A percentile compares a stretch with the other conserved stretches of the same genome.
Evolutionary conservation across 2,888 invertebrate species (phyloP).

Genomic region (Pherbina coryleti): DNA sequence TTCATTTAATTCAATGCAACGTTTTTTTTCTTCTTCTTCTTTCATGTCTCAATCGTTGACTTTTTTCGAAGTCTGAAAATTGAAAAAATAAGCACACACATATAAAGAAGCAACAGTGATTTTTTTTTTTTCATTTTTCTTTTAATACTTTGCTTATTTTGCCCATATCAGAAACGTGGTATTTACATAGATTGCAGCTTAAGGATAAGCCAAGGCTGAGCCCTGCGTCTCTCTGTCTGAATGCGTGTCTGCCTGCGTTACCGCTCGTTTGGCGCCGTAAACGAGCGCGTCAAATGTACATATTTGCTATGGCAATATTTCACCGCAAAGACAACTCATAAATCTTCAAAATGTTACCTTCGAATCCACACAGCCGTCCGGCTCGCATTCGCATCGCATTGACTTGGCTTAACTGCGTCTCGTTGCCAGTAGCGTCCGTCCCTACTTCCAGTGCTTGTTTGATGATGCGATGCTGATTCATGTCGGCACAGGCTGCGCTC

Average conservation of each 20-base stretch:
- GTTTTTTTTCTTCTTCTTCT: not conserved
- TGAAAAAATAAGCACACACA: not conserved
- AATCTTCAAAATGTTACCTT: conserved; percentile 50
- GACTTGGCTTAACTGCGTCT: not conserved
- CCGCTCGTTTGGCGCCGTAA: not conserved
- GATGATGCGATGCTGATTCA: conserved; percentile 17
- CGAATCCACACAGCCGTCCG: too few relatives aligned
- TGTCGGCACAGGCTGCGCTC: not conserved
- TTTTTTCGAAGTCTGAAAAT: not conserved
- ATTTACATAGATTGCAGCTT: conserved; percentile 17
- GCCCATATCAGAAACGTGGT: not conserved
- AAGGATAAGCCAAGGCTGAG: not conserved
- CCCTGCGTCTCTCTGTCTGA: not conserved
- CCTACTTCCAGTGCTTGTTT: conserved; percentile 15
- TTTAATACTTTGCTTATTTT: not conserved
- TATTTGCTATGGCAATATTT: conserved; percentile 59
- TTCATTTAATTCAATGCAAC: conserved; percentile 11
- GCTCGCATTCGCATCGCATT: too few relatives aligned
- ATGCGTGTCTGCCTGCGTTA: not conserved
- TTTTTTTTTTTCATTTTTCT: not conserved
- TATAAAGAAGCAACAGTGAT: too few relatives aligned
- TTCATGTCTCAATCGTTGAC: not conserved
- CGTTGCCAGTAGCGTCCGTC: not conserved
- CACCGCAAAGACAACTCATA: conserved; percentile 58
- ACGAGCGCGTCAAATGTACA: conserved; percentile 47